These are phyloP conservation scores for Neoscelio sp. DNA, from an alignment of 2,888 invertebrate genomes.

Conservation along the genomic window DNA sequence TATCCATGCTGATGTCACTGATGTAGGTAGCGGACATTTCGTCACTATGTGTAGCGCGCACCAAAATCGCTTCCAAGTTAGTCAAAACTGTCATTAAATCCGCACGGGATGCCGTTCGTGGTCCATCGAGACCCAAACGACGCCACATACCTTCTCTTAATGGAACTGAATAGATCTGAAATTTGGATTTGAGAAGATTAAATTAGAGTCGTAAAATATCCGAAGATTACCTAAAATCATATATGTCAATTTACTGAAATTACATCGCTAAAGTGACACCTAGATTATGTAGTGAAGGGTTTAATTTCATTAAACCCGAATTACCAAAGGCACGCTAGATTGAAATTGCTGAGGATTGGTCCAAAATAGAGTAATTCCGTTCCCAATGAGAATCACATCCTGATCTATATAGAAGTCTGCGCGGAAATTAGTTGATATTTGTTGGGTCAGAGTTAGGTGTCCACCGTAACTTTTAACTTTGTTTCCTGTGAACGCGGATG, in stretches of 20 bases:
- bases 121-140: constrained; percentile 84
- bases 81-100: constrained; percentile 94
- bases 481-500: constrained; percentile 86
- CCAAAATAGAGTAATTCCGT: constrained; percentile 91
- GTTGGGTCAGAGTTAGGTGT: constrained; percentile 89
- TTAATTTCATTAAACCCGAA: no score
- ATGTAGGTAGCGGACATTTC: constrained; percentile 88
- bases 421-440: constrained; percentile 86
- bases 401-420: constrained; percentile 87
- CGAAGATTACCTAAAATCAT: no score
- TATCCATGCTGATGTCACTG: constrained; percentile 94
- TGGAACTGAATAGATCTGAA: constrained; percentile 86
- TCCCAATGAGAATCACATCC: constrained; percentile 93
- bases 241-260: no score
- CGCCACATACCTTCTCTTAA: constrained; percentile 89
- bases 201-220: constrained; percentile 17
- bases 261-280: neutral
- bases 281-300: no score
- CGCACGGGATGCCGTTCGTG: constrained; percentile 87
- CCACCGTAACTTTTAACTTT: constrained; percentile 95
- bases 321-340: constrained; percentile 86
- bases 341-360: constrained; percentile 86
- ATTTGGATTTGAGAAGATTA: constrained; percentile 64
- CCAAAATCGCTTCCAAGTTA: constrained; percentile 91
- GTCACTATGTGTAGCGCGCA: constrained; percentile 90